phyloP scores from a whole-genome alignment of 2,888 invertebrate species.

The Anthophora plumipes region DNA sequence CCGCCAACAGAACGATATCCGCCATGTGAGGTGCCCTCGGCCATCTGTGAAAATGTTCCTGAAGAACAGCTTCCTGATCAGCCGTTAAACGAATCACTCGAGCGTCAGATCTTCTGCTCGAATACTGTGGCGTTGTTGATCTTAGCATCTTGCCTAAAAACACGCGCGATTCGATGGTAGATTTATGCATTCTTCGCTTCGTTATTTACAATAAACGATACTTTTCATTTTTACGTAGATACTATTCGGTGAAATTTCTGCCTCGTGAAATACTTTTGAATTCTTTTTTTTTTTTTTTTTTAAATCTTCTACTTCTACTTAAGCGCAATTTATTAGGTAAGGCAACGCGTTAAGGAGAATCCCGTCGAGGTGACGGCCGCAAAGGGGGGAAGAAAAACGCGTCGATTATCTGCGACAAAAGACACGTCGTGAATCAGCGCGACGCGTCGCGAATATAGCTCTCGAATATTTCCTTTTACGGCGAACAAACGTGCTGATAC shows the following conservation, averaged over 20 bases:
- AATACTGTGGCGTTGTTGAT: constrained; percentile 58
- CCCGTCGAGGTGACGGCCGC: not conserved
- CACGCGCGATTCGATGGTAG: not conserved
- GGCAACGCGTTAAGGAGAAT: too few species aligned
- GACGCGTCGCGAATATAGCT: constrained; percentile 50
- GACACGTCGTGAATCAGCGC: constrained; percentile 62
- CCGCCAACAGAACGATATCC: constrained; percentile 85
- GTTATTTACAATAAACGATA: too few species aligned
- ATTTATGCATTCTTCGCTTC: too few species aligned
- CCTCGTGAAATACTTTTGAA: too few species aligned
- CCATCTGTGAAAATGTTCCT: constrained; percentile 85
- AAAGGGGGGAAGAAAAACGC: not conserved
- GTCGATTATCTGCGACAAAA: constrained; percentile 59
- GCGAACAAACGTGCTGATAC: constrained; percentile 29
- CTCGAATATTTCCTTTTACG: constrained; percentile 63
- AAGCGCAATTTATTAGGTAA: too few species aligned
- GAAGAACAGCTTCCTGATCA: constrained; percentile 85
- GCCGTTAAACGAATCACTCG: constrained; percentile 80
- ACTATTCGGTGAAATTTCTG: too few species aligned
- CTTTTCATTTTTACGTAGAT: too few species aligned
- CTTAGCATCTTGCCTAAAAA: constrained; percentile 55
- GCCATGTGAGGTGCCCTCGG: constrained; percentile 85
- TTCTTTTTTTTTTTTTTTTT: too few species aligned
- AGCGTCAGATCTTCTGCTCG: constrained; percentile 32
- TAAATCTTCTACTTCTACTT: too few species aligned